Evolutionary conservation across 1,140 invertebrate genomes (phyloP).

Genomic region (Temnothorax nylanderi): DNA sequence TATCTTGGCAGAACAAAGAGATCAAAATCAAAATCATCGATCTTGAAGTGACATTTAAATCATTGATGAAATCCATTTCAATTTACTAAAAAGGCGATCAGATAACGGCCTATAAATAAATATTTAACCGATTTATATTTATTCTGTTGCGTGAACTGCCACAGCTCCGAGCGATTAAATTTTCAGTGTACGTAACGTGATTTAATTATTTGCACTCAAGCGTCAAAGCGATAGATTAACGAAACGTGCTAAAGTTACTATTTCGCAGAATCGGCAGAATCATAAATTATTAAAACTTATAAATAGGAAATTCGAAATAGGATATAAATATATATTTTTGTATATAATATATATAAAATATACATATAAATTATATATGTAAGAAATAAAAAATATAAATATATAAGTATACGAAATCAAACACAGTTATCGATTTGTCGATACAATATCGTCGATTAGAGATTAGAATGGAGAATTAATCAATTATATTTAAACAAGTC

Average conservation of each 20-base stretch:
- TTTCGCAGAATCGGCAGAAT: not conserved
- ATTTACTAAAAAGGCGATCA: slow-evolving; percentile 4
- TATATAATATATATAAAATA: not conserved
- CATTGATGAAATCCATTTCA: not conserved
- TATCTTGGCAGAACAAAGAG: not conserved
- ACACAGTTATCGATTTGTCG: not conserved
- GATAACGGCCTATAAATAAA: slow-evolving; percentile 45
- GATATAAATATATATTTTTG: not conserved
- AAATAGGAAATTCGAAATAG: not conserved
- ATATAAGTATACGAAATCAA: not conserved
- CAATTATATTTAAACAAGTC: not conserved
- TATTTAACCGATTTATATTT: slow-evolving; percentile 57
- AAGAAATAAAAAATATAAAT: not conserved
- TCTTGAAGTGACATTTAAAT: not conserved
- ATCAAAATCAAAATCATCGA: slow-evolving; percentile 6
- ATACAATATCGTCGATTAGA: not conserved
- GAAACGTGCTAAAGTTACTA: not conserved
- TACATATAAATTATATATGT: too few relatives aligned
- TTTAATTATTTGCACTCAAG: slow-evolving; percentile 47
- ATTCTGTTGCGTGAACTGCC: slow-evolving; percentile 48
- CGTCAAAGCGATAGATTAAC: not conserved
- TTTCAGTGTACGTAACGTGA: slow-evolving; percentile 19
- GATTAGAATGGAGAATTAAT: not conserved
- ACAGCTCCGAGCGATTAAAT: slow-evolving; percentile 47
- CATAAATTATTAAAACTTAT: not conserved